Conservation (phyloP, 2,797 vertebrate genomes). For the Morus bassanus region DNA sequence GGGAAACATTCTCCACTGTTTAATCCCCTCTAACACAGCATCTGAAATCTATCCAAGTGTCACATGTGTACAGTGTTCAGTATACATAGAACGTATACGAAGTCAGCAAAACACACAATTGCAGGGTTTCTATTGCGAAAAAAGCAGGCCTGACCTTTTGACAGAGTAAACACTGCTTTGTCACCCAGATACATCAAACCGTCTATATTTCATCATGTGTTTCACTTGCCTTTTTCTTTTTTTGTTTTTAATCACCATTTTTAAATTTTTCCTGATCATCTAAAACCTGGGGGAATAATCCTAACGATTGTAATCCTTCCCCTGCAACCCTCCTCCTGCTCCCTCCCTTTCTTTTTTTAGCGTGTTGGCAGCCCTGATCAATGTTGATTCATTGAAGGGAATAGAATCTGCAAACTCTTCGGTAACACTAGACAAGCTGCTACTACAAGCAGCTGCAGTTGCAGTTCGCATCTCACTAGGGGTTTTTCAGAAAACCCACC, state of each 20-base stretch:
- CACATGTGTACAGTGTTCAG: neutral
- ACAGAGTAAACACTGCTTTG: conserved; percentile 32
- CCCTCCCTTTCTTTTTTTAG: conserved; percentile 23
- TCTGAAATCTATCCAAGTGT: conserved; percentile 59
- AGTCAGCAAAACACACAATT: conserved; percentile 51
- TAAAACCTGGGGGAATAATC: conserved; percentile 52
- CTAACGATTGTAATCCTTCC: conserved; percentile 36
- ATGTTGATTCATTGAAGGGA: conserved; percentile 67
- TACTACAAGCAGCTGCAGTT: conserved; percentile 80
- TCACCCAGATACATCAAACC: neutral
- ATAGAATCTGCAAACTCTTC: conserved; percentile 68
- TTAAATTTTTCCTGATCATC: conserved; percentile 20
- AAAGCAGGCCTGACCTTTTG: conserved; percentile 30
- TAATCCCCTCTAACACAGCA: neutral
- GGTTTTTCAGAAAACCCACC: conserved; percentile 76
- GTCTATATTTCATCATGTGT: neutral
- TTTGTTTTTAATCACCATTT: neutral
- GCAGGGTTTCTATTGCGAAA: conserved; percentile 12
- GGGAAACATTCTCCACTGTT: neutral
- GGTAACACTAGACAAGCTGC: conserved; percentile 70
- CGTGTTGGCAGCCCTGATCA: conserved; percentile 58
- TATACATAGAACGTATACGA: neutral
- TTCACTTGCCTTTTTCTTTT: neutral
- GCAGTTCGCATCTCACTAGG: conserved; percentile 73
- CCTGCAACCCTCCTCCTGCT: neutral